Evolutionary conservation across 1,140 invertebrate genomes (phyloP).

Genomic region (Lucilia sericata): DNA sequence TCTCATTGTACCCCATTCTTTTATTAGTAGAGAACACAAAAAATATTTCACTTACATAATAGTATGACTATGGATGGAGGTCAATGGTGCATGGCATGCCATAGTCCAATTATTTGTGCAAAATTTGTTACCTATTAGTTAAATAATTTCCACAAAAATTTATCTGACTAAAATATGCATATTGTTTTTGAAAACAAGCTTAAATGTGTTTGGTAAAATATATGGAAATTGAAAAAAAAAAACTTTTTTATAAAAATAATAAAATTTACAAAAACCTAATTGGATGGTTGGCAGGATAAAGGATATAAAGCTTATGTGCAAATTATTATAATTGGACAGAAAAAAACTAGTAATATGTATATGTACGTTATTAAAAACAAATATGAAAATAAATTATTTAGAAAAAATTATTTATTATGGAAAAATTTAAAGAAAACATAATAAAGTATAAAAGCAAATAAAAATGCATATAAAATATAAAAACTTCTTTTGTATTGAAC

Average conservation of each 20-base stretch:
- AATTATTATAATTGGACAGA: slow-evolving; percentile 13
- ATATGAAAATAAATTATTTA: too few species aligned
- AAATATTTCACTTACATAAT: neutral
- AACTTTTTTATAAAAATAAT: neutral
- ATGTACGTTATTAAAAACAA: too few species aligned
- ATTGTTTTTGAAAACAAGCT: neutral
- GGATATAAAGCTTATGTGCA: neutral
- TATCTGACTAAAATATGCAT: neutral
- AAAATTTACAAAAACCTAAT: neutral
- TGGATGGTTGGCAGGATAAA: neutral
- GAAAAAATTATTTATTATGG: too few species aligned
- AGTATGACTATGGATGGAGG: neutral
- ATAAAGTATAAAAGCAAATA: too few species aligned
- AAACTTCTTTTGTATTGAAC: too few species aligned
- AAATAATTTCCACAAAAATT: neutral
- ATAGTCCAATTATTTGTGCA: slow-evolving; percentile 10
- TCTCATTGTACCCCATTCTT: too few species aligned
- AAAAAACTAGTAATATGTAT: neutral
- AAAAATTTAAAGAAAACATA: too few species aligned
- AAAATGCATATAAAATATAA: too few species aligned
- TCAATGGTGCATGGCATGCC: neutral
- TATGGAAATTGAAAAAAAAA: neutral
- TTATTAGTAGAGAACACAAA: too few species aligned
- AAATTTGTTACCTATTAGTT: slow-evolving; percentile 17
- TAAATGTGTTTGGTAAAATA: neutral